A percentile compares a stretch with the other conserved stretches of the same genome.
phyloP scores from a whole-genome alignment of 2,113 vertebrate genomes.

The Pomatorhinus ruficollis region DNA sequence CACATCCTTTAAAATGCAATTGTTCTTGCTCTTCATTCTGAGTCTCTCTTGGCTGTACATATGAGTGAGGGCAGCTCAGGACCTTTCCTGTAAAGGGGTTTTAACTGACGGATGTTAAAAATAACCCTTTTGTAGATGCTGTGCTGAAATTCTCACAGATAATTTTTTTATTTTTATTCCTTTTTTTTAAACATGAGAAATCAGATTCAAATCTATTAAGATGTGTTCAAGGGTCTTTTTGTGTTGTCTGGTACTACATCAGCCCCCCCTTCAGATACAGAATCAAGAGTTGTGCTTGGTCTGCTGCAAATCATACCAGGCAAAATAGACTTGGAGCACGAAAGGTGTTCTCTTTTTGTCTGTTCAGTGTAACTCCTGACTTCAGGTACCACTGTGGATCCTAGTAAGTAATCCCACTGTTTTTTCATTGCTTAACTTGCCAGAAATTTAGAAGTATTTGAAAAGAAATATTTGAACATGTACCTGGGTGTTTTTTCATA shows the following conservation, averaged over 20 bases:
- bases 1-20: background rate
- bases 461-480: background rate
- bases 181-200: background rate
- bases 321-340: background rate
- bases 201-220: background rate
- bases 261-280: background rate
- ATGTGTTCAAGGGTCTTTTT: background rate
- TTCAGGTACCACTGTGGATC: background rate
- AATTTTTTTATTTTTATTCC: fast-evolving
- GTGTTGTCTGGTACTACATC: background rate
- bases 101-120: background rate
- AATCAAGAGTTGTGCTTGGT: background rate
- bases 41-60: background rate
- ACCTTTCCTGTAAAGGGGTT: background rate
- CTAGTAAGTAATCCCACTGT: background rate
- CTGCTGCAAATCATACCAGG: background rate
- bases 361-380: background rate
- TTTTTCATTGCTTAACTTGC: background rate
- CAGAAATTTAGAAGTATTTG: background rate
- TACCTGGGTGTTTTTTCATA: background rate
- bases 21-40: background rate
- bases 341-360: background rate
- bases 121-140: background rate
- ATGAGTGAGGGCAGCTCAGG: background rate
- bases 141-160: background rate